Evolutionary conservation across 2,113 vertebrate genomes (phyloP), one percentile per base, ranked within the genome.

Genomic region (Meriones unguiculatus): DNA sequence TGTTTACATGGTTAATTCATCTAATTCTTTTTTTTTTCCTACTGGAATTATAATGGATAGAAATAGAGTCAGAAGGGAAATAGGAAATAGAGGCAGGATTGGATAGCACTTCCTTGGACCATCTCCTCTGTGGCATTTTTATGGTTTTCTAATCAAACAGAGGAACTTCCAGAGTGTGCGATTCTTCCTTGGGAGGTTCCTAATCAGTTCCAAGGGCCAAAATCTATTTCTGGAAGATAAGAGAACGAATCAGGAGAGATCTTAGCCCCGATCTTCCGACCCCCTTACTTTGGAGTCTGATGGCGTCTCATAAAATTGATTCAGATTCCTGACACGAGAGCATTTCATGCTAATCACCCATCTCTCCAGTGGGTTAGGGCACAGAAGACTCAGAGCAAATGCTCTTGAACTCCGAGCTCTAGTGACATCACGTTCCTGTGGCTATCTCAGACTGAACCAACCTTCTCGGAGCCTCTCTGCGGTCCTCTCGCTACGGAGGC

Each of bases 1-100:
- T 46, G 8, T 95, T 76, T 76, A 72, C 6, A 24, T 24, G 38
- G 78, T 92, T 80, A 90, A 90, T 80, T 62, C 38, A 11, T 78
- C 22, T 22, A 84, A 64, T 89, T 87, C 41, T 85, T 25, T 35
- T 92, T 92, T 70, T 54, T 67, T 93, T 92, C 64, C 64, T 52
- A 22, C 35, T 24, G 52, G 4, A 62, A 82, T 65, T 46, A 57
- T 81, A 77, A 90, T 46, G n/a, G n/a, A 24, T 12, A 41, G 50
- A 86, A 87, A 75, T 0, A 78, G 52, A 15, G 0, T 65, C 28
- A 85, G 76, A 95, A 57, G 22, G 38, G 52, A 94, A 93, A 17
- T 30, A 24, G 32, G 93, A 93, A 50, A 28, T 62, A 52, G 14
- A 80, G 15, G 24, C 69, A 50, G 18, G 30, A 93, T 17, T 73